Base-by-base conservation (phyloP, 1,140 invertebrate genomes). In the Pissodes strobi region DNA sequence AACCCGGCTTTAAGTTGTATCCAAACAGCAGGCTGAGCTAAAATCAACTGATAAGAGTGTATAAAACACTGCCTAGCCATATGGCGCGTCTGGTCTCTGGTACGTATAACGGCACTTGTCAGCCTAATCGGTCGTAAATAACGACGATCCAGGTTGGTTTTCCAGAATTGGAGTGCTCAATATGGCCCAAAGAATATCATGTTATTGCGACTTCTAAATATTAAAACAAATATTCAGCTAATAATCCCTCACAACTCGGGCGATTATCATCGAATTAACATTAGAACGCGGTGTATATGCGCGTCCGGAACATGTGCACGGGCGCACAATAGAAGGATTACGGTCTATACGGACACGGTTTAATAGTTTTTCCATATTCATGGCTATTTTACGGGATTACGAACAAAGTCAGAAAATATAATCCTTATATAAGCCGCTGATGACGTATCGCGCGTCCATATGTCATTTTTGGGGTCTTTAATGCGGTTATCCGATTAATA, bases 321-420 rank as follows among this genome's bases (percentile, higher is more conserved):
- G n/a, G n/a, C n/a, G n/a, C n/a, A n/a, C n/a, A n/a, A n/a, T n/a
- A n/a, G n/a, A n/a, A n/a, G n/a, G n/a, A n/a, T n/a, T n/a, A n/a
- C n/a, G n/a, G n/a, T n/a, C n/a, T n/a, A n/a, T n/a, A n/a, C n/a
- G n/a, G n/a, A 23, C 21, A 27, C 22, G 55, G n/a, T 57, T 45
- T 55, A 18, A 55, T 25, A 55, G 34, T 55, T 55, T 55, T 55
- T 57, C 55, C 55, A 57, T 57, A 57, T 57, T 57, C 55, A 57
- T 57, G 55, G 55, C 37, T 57, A 45, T 57, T 57, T 43, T 43
- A 15, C 38, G 19, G 55, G 55, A 57, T 57, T 57, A 57, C 38
- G 38, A 43, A 27, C 21, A 21, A 43, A 57, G 55, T 57, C 55
- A 57, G 55, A 45, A 57, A 45, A n/a, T 57, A 57, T 57, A 57